Evolutionary conservation across 2,113 vertebrate species (phyloP).

Genomic region (Antechinus flavipes): DNA sequence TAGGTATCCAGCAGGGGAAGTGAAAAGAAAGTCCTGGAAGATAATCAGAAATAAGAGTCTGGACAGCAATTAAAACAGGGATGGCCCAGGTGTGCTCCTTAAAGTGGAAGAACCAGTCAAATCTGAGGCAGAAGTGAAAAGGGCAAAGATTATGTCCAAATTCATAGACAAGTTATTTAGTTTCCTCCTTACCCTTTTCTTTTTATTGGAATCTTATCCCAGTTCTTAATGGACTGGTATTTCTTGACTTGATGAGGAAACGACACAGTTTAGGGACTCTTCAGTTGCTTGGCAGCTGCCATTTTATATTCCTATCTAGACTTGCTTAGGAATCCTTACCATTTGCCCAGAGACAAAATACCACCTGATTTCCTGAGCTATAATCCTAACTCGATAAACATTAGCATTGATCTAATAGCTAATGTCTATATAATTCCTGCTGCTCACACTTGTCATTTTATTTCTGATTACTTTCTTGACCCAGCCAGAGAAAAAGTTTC

Average conservation of each 20-base stretch:
- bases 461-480: background rate
- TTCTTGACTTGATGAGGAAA: background rate
- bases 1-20: background rate
- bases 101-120: background rate
- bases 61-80: background rate
- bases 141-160: background rate
- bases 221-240: background rate
- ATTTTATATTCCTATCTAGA: background rate
- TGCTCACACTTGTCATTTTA: background rate
- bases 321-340: background rate
- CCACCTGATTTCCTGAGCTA: background rate
- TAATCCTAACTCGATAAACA: background rate
- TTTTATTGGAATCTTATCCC: background rate
- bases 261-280: background rate
- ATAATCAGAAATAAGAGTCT: background rate
- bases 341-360: background rate
- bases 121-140: background rate
- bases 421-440: background rate
- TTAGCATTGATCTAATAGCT: background rate
- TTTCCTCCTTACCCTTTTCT: background rate
- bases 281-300: background rate
- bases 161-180: background rate
- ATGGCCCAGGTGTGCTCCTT: background rate
- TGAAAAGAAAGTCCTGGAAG: background rate
- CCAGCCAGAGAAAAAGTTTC: background rate